Percentiles rank a stretch among this genome's conserved stretches.
Evolutionary conservation across 2,888 invertebrate genomes (phyloP).

Genomic region (Drosophila meridiana): DNA sequence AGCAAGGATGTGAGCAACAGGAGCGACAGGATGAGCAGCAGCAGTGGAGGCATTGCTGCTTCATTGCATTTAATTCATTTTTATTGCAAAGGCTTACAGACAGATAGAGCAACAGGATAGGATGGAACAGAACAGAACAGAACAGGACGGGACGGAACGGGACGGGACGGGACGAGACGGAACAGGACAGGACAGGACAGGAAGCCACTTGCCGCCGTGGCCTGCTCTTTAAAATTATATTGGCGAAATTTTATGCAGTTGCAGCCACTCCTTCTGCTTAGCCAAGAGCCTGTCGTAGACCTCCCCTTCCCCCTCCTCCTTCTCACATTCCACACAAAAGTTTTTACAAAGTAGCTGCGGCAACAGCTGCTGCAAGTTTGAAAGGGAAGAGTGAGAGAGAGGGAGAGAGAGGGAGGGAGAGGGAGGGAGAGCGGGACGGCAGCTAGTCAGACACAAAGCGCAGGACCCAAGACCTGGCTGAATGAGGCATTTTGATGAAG

Average conservation of each 20-base stretch:
- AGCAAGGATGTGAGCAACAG: constrained; percentile 41
- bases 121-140: constrained; percentile 25
- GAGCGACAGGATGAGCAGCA: constrained; percentile 32
- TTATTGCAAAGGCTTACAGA: constrained; percentile 79
- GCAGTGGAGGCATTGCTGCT: constrained; percentile 50
- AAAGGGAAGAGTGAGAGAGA: constrained; percentile 43
- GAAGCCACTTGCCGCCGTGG: constrained; percentile 68
- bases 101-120: constrained; percentile 62
- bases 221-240: constrained; percentile 79
- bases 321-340: constrained; percentile 57
- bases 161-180: constrained; percentile 32
- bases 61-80: constrained; percentile 81
- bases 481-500: constrained; percentile 76
- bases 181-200: constrained; percentile 44
- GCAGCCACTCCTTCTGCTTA: constrained; percentile 45
- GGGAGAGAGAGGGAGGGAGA: constrained; percentile 22
- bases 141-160: constrained; percentile 39
- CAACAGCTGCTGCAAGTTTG: constrained; percentile 74
- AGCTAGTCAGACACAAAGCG: constrained; percentile 51
- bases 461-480: constrained; percentile 28
- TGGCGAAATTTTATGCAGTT: constrained; percentile 79
- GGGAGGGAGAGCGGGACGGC: constrained; percentile 4
- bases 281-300: constrained; percentile 30
- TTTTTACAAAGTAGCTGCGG: constrained; percentile 78
- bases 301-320: neutral